These are phyloP conservation scores for Oncorhynchus gorbuscha DNA, from an alignment of 2,113 vertebrate genomes.

Conservation along the genomic window DNA sequence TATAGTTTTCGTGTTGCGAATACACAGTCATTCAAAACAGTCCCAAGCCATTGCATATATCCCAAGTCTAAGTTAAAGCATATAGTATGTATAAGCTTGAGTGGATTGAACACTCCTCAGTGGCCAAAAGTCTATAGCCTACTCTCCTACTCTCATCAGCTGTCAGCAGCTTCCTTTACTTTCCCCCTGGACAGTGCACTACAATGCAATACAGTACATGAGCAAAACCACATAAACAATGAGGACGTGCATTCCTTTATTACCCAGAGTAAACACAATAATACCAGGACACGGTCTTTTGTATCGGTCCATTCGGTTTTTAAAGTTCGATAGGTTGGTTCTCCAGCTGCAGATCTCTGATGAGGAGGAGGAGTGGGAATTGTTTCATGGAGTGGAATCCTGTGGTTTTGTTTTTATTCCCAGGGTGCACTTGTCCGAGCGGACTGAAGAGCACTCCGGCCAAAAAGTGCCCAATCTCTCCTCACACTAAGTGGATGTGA, in stretches of 20 bases:
- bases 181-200: conserved; percentile 19
- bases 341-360: conserved; percentile 55
- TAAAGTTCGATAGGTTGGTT: conserved; percentile 51
- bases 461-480: conserved; percentile 51
- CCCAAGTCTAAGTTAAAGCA: not conserved
- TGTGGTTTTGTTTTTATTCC: conserved; percentile 63
- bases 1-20: too few species aligned
- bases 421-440: conserved; percentile 51
- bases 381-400: conserved; percentile 68
- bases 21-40: too few species aligned
- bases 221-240: conserved; percentile 31
- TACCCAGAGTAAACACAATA: conserved; percentile 49
- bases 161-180: conserved; percentile 27
- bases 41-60: too few species aligned
- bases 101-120: conserved; percentile 13
- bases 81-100: not conserved
- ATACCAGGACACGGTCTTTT: conserved; percentile 37
- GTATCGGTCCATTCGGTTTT: conserved; percentile 51
- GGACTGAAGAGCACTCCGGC: conserved; percentile 64
- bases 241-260: conserved; percentile 31
- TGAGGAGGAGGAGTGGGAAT: conserved; percentile 47
- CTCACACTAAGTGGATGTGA: conserved; percentile 63
- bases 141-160: conserved; percentile 30
- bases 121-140: conserved; percentile 27
- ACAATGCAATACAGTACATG: not conserved